Base-by-base conservation (phyloP, 2,113 vertebrate genomes). In the Euleptes europaea region DNA sequence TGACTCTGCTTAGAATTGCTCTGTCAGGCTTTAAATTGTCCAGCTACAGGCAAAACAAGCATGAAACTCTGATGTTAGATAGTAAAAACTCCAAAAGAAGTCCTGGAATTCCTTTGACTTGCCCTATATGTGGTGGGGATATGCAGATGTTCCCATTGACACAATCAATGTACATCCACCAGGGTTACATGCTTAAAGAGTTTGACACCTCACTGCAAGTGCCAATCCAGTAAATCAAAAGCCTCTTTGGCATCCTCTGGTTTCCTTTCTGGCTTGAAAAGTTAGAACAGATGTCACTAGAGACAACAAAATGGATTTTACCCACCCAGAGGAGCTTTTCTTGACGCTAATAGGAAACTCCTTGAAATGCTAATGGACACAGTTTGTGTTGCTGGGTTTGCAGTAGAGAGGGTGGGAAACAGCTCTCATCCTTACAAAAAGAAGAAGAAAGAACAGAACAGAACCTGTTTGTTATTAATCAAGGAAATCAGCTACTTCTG, bases 311-410 rank as follows among this genome's bases (percentile, higher is more conserved):
- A 97, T 97, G 97, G 97, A 97, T 96, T 96, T 97, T 96, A 97
- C 96, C 97, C 95, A 94, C 96, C 88, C 92, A 97, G 97, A 97
- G 95, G 95, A 97, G 96, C 97, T 97, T 98, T 98, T 98, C 97
- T 97, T 97, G 96, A 96, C 95, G 92, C 96, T 98, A 97, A 96
- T 96, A 96, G 96, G 96, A 96, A 94, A 95, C 95, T 96, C 97
- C 98, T 98, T 98, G 98, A 98, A 98, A 98, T 98, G 98, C 97
- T 98, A 99, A 98, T 98, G 96, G 93, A 93, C 93, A 84, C 95
- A 95, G 97, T 97, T 97, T 97, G 96, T 96, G 96, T 97, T 97
- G 97, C 95, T 93, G 90, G 95, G 97, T 96, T 96, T 96, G 97
- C 97, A 97, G 14, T 96, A 96, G 97, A 96, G 97, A 98, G 95